These are phyloP conservation scores for Agriopis leucophaearia DNA, from an alignment of 2,888 invertebrate genomes.

Conservation along the genomic window DNA sequence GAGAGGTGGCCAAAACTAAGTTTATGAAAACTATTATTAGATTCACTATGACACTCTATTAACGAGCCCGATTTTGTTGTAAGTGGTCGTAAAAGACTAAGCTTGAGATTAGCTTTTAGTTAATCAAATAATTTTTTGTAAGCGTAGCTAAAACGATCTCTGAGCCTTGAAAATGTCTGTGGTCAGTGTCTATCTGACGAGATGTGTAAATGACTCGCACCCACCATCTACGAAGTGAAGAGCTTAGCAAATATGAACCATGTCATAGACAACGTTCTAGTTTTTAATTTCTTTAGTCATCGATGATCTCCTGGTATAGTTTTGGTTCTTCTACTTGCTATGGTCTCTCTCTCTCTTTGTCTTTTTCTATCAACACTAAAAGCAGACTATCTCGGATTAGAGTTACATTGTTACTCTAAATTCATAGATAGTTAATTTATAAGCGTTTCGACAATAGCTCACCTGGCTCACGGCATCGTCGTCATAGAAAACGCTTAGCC, in stretches of 20 bases:
- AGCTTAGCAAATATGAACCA: constrained; percentile 1
- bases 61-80: constrained; percentile 13
- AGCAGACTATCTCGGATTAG: no score
- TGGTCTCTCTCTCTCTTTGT: no score
- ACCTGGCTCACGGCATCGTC: no score
- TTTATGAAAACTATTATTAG: neutral
- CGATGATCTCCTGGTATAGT: no score
- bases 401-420: no score
- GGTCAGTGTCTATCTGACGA: constrained; percentile 62
- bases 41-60: neutral
- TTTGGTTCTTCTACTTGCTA: no score
- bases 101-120: constrained; percentile 8
- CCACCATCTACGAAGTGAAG: constrained; percentile 39
- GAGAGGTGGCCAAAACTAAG: neutral
- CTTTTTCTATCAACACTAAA: no score
- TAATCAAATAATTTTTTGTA: constrained; percentile 28
- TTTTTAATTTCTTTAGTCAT: no score
- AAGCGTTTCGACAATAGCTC: no score
- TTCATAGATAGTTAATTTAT: no score
- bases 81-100: constrained; percentile 16
- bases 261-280: neutral
- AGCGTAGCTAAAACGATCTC: neutral
- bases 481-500: no score
- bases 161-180: constrained; percentile 56
- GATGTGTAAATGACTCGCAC: constrained; percentile 60